These are phyloP conservation scores for Nothocercus nigrocapillus DNA, from an alignment of 2,113 vertebrate species.

Conservation along the genomic window DNA sequence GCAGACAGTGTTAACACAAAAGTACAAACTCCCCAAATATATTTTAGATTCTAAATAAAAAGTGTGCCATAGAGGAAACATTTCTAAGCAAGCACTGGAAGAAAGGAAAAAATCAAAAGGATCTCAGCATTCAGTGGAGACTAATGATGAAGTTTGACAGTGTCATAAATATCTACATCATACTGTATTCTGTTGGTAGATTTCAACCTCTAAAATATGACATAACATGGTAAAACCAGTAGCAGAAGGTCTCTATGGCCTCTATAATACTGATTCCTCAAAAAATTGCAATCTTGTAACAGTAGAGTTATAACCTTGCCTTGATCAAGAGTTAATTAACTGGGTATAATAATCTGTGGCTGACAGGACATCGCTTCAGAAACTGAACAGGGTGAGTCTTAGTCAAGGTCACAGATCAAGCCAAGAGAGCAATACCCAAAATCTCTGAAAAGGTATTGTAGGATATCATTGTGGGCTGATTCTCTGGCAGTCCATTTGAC, in stretches of 20 bases:
- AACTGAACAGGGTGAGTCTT: neutral
- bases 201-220: neutral
- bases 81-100: neutral
- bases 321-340: neutral
- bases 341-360: neutral
- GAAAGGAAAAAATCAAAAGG: neutral
- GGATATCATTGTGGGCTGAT: fast-evolving
- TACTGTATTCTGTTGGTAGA: neutral
- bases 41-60: neutral
- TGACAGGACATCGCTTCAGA: neutral
- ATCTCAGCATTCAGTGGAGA: neutral
- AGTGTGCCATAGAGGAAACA: neutral
- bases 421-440: neutral
- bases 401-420: neutral
- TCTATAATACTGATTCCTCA: fast-evolving
- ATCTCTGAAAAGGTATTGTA: neutral
- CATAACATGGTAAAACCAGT: neutral
- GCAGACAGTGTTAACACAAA: neutral
- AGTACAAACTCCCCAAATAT: neutral
- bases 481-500: neutral
- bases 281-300: neutral
- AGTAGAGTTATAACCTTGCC: neutral
- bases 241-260: neutral
- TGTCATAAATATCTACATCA: fast-evolving
- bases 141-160: neutral